A percentile compares a stretch with the other conserved stretches of the same genome.
phyloP scores from a whole-genome alignment of 2,888 invertebrate genomes.

The Acholoe squamosa region DNA sequence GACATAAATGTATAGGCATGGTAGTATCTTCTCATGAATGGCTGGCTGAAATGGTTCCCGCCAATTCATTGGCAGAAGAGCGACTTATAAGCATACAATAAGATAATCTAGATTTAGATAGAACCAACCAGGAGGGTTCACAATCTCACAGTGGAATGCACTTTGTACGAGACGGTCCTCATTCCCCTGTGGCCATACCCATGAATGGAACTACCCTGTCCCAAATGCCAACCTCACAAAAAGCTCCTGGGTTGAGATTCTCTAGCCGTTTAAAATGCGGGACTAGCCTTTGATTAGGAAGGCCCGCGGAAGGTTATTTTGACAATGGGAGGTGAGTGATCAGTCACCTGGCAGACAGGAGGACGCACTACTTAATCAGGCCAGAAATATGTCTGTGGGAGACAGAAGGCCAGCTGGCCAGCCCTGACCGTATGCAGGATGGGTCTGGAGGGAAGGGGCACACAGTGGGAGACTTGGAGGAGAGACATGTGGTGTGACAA shows the following conservation, averaged over 20 bases:
- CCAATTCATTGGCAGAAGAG: too few species aligned
- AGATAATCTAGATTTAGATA: too few species aligned
- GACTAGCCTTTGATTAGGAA: constrained; percentile 15
- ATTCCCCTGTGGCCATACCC: neutral
- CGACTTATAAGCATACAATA: too few species aligned
- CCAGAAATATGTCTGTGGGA: constrained; percentile 37
- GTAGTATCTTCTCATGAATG: too few species aligned
- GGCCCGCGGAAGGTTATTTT: neutral
- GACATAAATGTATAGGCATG: too few species aligned
- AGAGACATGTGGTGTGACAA: too few species aligned
- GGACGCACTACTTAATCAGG: constrained; percentile 20
- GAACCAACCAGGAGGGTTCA: too few species aligned
- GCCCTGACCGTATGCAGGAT: neutral
- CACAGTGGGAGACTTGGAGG: too few species aligned
- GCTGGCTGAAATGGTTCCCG: too few species aligned
- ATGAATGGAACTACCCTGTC: neutral
- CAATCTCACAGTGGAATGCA: neutral
- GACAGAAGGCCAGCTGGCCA: constrained; percentile 14
- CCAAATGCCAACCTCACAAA: constrained; percentile 19
- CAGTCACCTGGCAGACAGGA: constrained; percentile 45
- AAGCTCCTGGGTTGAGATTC: constrained; percentile 15
- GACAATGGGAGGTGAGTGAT: constrained; percentile 42
- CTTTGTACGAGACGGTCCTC: neutral
- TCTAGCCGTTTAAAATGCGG: constrained; percentile 32
- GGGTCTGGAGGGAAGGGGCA: too few species aligned